phyloP scores from a whole-genome alignment of 92 coral and sea anemone genomes.

The Porites lobata region DNA sequence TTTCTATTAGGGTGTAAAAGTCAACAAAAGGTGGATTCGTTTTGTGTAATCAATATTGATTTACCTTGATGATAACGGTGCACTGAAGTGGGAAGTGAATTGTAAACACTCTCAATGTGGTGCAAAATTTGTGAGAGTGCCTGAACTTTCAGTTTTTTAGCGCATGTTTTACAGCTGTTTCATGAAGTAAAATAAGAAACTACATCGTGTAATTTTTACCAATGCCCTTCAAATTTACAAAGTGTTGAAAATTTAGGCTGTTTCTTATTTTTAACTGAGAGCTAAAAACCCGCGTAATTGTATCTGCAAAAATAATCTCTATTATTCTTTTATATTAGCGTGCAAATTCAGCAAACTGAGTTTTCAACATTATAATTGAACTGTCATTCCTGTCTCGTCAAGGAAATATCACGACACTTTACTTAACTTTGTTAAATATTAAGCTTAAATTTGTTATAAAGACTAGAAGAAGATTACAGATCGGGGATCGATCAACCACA shows the following conservation, averaged over 20 bases:
- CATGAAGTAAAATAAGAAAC: not conserved
- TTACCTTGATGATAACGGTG: not conserved
- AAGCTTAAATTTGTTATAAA: too few species aligned
- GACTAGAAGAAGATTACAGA: not conserved
- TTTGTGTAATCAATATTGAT: slow-evolving; percentile 18
- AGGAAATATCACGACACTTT: not conserved
- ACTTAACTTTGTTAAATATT: not conserved
- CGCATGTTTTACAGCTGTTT: not conserved
- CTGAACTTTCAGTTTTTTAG: not conserved
- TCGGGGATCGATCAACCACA: not conserved
- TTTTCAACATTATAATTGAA: not conserved
- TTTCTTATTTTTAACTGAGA: not conserved
- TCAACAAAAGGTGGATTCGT: not conserved
- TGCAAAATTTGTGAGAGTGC: not conserved
- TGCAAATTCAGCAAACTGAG: slow-evolving; percentile 12
- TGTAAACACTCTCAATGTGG: slow-evolving; percentile 3
- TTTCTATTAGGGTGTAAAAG: not conserved
- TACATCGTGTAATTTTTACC: not conserved
- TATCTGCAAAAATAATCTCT: slow-evolving; percentile 6
- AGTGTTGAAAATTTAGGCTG: not conserved
- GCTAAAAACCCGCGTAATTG: not conserved
- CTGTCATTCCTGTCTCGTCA: slow-evolving; percentile 40
- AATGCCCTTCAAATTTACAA: not conserved
- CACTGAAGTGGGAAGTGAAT: slow-evolving; percentile 19
- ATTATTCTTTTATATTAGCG: not conserved